Conservation (phyloP, 1,140 invertebrate genomes). For the Stegodyphus dumicola region DNA sequence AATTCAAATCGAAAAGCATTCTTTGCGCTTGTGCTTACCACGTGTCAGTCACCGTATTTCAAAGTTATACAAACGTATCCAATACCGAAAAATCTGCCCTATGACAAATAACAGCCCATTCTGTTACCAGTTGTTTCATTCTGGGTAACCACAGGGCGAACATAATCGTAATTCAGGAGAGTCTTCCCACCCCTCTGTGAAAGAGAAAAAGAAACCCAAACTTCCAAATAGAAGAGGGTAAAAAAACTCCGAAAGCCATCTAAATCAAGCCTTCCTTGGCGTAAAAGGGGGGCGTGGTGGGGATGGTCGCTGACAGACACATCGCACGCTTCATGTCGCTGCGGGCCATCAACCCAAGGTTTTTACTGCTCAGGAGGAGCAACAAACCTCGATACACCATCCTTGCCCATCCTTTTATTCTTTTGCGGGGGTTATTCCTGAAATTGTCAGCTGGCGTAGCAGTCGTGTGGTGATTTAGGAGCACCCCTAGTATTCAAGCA, state of each 20-base stretch:
- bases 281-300: background rate
- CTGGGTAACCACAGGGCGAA: background rate
- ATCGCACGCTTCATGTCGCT: slow-evolving; percentile 28
- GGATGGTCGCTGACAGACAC: slow-evolving; percentile 31
- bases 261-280: slow-evolving; percentile 36
- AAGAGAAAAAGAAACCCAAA: slow-evolving; percentile 1
- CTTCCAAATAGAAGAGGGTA: slow-evolving; percentile 28
- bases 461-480: background rate
- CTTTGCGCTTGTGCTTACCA: no score
- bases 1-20: no score
- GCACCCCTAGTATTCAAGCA: no score
- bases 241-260: slow-evolving; percentile 13
- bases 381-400: background rate
- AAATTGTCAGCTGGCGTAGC: slow-evolving; percentile 13
- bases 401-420: background rate
- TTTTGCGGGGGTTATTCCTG: background rate
- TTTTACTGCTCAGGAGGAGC: slow-evolving; percentile 23
- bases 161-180: no score
- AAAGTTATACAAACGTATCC: background rate
- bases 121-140: background rate
- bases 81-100: background rate
- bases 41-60: no score
- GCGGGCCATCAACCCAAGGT: slow-evolving; percentile 16
- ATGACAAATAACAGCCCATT: slow-evolving; percentile 10
- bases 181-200: background rate